Evolutionary conservation across 2,797 vertebrate genomes (phyloP).

Genomic region (Numenius phaeopus): DNA sequence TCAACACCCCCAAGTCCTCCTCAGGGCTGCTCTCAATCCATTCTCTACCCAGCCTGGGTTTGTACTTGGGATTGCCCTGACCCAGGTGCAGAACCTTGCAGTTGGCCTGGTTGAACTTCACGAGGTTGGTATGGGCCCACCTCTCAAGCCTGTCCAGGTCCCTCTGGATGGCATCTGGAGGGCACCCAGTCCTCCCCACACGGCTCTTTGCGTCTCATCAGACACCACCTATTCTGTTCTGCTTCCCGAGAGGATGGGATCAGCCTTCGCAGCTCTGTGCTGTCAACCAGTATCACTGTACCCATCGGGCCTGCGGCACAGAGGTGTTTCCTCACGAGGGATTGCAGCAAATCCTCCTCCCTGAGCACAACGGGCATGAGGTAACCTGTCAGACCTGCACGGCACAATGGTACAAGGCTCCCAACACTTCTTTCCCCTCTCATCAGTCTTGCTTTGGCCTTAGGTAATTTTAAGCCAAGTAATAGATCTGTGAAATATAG

Average conservation of each 20-base stretch:
- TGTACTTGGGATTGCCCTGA: neutral
- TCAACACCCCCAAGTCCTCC: neutral
- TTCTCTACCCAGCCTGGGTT: neutral
- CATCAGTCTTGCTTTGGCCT: neutral
- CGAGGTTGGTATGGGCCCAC: neutral
- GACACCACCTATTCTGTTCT: neutral
- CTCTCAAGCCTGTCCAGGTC: neutral
- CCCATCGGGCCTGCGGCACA: neutral
- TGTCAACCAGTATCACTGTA: fast-evolving
- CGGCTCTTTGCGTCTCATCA: neutral
- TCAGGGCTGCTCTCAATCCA: neutral
- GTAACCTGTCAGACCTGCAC: neutral
- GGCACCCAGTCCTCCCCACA: neutral
- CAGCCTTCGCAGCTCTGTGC: fast-evolving
- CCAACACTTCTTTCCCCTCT: fast-evolving
- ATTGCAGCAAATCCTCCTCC: neutral
- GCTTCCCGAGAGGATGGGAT: too few relatives aligned
- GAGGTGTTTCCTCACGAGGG: neutral
- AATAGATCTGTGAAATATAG: neutral
- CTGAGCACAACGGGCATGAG: fast-evolving
- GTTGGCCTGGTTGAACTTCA: neutral
- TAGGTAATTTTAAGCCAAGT: neutral
- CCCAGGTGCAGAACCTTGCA: neutral
- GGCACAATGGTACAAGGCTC: fast-evolving
- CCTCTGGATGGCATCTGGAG: neutral